phyloP scores from a whole-genome alignment of 2,888 invertebrate species.

The Periphyllus acericola region DNA sequence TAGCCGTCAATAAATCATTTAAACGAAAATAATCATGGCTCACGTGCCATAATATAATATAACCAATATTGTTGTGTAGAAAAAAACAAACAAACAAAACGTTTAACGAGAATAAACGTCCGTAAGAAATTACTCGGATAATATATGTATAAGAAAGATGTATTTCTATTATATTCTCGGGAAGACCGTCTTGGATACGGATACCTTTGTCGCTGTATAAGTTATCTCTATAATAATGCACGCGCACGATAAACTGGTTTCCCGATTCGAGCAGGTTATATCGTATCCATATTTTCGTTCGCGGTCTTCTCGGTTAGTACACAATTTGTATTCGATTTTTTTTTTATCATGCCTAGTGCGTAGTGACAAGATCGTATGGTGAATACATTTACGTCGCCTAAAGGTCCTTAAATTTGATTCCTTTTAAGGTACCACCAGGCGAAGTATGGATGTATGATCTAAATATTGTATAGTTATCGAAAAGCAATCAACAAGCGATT shows the following conservation, averaged over 20 bases:
- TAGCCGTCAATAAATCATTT: background rate
- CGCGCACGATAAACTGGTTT: background rate
- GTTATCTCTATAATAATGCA: background rate
- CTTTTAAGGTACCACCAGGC: background rate
- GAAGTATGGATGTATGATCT: no score
- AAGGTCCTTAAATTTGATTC: background rate
- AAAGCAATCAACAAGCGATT: no score
- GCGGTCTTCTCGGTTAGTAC: background rate
- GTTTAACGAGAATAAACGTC: background rate
- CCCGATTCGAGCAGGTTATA: background rate
- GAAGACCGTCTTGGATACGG: constrained; percentile 1
- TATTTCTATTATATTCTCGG: background rate
- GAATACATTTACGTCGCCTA: background rate
- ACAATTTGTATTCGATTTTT: background rate
- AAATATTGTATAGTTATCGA: no score
- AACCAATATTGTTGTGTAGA: background rate
- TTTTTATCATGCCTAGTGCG: no score
- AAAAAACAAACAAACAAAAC: background rate
- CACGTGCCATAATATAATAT: background rate
- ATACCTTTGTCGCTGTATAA: constrained; percentile 1
- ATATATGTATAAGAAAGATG: background rate
- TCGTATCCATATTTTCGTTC: background rate
- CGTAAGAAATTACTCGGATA: background rate
- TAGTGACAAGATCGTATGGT: no score
- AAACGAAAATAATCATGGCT: background rate